These are phyloP conservation scores for Marronus borbonicus DNA, from an alignment of 2,888 invertebrate species.

Conservation along the genomic window DNA sequence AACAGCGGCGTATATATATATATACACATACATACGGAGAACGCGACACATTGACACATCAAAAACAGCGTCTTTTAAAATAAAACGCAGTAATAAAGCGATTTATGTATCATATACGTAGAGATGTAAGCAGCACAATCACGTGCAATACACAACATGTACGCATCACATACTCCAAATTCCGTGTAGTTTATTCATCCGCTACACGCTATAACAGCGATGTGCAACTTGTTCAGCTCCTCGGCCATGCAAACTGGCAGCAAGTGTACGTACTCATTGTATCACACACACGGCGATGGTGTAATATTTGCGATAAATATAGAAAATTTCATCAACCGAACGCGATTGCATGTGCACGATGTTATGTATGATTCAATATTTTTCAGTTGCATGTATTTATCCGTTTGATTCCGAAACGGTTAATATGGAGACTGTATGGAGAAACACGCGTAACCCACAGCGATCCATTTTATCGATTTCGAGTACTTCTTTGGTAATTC, in stretches of 20 bases:
- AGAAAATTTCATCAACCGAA: neutral
- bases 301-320: neutral
- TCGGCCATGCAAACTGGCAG: neutral
- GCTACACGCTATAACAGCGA: neutral
- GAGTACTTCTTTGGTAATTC: too few species aligned
- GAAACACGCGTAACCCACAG: too few species aligned
- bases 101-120: neutral
- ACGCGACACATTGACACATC: conserved; percentile 17
- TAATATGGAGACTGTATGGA: too few species aligned
- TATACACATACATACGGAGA: neutral
- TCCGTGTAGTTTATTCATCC: conserved; percentile 17
- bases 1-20: neutral
- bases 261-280: neutral
- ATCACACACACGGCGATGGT: neutral
- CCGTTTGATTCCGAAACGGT: too few species aligned
- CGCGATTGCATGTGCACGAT: too few species aligned
- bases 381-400: too few species aligned
- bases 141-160: conserved; percentile 11
- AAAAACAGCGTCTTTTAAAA: neutral
- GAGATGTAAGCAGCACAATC: neutral
- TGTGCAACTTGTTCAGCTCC: neutral
- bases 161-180: neutral
- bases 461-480: too few species aligned
- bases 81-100: too few species aligned
- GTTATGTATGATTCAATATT: too few species aligned